Conservation (phyloP, 2,113 vertebrate genomes). For the Alethe diademata region DNA sequence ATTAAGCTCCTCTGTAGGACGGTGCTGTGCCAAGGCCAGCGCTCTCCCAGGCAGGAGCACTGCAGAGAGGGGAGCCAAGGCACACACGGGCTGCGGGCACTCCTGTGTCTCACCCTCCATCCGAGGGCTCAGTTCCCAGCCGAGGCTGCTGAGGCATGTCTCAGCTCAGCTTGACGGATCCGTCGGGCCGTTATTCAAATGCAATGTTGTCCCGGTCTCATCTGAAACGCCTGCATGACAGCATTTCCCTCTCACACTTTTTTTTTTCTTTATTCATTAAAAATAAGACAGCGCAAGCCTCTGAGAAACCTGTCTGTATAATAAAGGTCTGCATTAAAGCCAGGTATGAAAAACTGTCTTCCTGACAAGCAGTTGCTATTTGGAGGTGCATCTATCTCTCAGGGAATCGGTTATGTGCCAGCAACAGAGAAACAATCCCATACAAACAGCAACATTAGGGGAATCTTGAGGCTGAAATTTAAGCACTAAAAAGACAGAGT, state of each 20-base stretch:
- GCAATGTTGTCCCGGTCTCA: conserved; percentile 23
- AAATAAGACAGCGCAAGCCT: conserved; percentile 43
- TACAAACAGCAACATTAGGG: conserved; percentile 6
- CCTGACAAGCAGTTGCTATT: conserved; percentile 62
- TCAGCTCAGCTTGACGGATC: conserved; percentile 51
- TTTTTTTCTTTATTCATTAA: not conserved
- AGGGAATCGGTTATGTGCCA: not conserved
- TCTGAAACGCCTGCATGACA: conserved; percentile 26
- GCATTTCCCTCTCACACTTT: not conserved
- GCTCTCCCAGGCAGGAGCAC: not conserved
- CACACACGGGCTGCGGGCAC: not conserved
- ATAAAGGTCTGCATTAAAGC: conserved; percentile 44
- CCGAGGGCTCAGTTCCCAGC: not conserved
- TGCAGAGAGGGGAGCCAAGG: not conserved
- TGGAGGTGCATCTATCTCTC: conserved; percentile 35
- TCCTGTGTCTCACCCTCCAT: not conserved
- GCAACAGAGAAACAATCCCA: not conserved
- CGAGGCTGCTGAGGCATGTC: not conserved
- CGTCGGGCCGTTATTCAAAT: conserved; percentile 57
- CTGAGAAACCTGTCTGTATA: conserved; percentile 64
- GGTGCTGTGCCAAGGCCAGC: not conserved
- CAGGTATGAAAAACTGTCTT: conserved; percentile 35
- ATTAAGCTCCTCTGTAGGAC: conserved; percentile 7
- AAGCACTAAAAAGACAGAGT: conserved; percentile 42
- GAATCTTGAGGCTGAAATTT: conserved; percentile 31